Evolutionary conservation across 2,797 vertebrate species (phyloP), one percentile per base, ranked within the genome.

Genomic region (Vespertilio murinus): DNA sequence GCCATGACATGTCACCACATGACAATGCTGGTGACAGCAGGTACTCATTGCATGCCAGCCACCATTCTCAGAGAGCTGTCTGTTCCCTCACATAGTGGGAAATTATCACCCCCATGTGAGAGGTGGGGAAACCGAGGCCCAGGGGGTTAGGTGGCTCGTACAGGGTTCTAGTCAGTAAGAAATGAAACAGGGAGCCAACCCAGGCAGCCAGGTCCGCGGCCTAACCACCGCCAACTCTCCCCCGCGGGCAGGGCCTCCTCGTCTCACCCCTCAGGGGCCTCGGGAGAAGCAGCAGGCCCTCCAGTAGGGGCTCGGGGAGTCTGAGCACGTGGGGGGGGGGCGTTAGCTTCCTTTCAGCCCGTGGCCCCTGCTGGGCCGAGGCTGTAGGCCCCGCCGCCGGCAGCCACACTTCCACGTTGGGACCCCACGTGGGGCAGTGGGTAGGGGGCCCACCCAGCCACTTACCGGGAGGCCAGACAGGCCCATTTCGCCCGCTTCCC

Each of bases 401-500:
- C 14, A 22, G 74, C 28, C 54, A 45, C 20, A 13, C 2, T 13
- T 30, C 17, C n/a, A 10, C 20, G n/a, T n/a, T 1, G 8, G 75
- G 47, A 18, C 75, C 16, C 10, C 11, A 6, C 3, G 0, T 4
- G 6, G 22, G 28, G 28, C 35, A 30, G 13, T 5, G 25, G 52
- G 11, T 9, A 56, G 22, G 23, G 49, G 23, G 6, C 59, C n/a
- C 4, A 4, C 8, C 28, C n/a, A 40, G 40, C 8, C 54, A 98
- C 97, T 0, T 98, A 99, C 99, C 97, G 98, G 96, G 78, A 98
- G 98, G 3, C 99, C 99, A 0, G 98, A 97, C 18, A 98, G 98
- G 38, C 99, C 99, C 98, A 98, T 99, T 96, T 99, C 99, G 67
- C 99, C 99, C 0, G 97, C 99, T 95, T 99, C 99, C 94, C 99